phyloP scores from a whole-genome alignment of 37 sponge, comb jelly and placozoan species.

The Hormiphora californensis region DNA sequence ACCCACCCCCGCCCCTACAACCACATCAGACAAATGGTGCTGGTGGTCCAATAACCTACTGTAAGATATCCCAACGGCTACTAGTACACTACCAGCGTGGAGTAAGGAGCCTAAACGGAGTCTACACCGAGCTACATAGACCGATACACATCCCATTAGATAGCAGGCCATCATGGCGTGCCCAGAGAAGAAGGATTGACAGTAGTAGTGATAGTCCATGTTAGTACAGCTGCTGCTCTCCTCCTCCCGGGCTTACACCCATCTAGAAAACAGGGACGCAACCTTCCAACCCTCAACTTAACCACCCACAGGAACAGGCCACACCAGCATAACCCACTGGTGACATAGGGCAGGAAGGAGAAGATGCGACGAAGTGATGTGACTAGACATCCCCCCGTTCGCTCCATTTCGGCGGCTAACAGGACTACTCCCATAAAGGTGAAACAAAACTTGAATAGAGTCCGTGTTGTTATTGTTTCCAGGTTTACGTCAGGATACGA shows the following conservation, averaged over 20 bases:
- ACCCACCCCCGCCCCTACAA: slow-evolving; percentile 1
- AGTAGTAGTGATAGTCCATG: background rate
- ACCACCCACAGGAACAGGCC: slow-evolving; percentile 5
- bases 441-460: background rate
- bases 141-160: background rate
- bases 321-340: background rate
- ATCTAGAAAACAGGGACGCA: slow-evolving; percentile 14
- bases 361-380: background rate
- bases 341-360: background rate
- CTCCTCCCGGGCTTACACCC: background rate
- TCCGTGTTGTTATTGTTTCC: background rate
- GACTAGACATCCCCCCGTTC: background rate
- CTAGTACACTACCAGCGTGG: background rate
- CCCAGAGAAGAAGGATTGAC: slow-evolving; percentile 51
- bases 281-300: slow-evolving; percentile 40
- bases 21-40: slow-evolving; percentile 11
- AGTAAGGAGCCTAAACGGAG: background rate
- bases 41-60: background rate
- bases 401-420: background rate
- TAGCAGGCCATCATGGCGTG: slow-evolving; percentile 35
- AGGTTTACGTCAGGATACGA: background rate
- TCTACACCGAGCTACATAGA: background rate
- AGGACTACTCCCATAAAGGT: background rate
- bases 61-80: background rate
- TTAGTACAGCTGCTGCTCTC: background rate